A percentile compares a stretch with the other conserved stretches of the same genome.
phyloP scores from a whole-genome alignment of 2,888 invertebrate genomes.

The Gastrophysa polygoni region DNA sequence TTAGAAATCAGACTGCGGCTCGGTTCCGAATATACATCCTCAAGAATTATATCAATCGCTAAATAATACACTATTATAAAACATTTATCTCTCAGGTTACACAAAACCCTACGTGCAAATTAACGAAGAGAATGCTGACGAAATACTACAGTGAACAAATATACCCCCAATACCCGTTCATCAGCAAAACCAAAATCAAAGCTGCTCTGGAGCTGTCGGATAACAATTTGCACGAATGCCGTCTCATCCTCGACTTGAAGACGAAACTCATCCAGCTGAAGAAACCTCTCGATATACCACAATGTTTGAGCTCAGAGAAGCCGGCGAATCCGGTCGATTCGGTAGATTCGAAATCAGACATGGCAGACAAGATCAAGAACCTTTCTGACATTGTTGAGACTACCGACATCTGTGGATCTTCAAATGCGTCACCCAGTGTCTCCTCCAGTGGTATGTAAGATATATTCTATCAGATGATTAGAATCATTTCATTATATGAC shows the following conservation, averaged over 20 bases:
- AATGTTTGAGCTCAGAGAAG: background rate
- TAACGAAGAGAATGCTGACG: background rate
- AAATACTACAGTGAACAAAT: conserved; percentile 24
- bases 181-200: conserved; percentile 26
- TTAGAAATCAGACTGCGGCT: no score
- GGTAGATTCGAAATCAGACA: background rate
- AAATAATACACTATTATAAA: no score
- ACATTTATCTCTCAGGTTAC: background rate
- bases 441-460: no score
- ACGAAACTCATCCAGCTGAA: conserved; percentile 14
- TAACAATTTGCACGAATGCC: conserved; percentile 31
- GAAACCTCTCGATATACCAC: background rate
- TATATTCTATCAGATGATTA: no score
- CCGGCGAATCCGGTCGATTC: background rate
- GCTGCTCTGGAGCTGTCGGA: conserved; percentile 25
- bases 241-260: conserved; percentile 28
- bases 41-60: no score
- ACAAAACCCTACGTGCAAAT: background rate
- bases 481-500: no score
- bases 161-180: conserved; percentile 21
- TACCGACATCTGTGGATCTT: no score
- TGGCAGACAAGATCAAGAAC: background rate
- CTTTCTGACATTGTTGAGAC: background rate
- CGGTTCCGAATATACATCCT: no score
- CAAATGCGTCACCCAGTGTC: no score